These are phyloP conservation scores for Diploscapter pachys DNA, from an alignment of 1,140 invertebrate genomes.

Conservation along the genomic window DNA sequence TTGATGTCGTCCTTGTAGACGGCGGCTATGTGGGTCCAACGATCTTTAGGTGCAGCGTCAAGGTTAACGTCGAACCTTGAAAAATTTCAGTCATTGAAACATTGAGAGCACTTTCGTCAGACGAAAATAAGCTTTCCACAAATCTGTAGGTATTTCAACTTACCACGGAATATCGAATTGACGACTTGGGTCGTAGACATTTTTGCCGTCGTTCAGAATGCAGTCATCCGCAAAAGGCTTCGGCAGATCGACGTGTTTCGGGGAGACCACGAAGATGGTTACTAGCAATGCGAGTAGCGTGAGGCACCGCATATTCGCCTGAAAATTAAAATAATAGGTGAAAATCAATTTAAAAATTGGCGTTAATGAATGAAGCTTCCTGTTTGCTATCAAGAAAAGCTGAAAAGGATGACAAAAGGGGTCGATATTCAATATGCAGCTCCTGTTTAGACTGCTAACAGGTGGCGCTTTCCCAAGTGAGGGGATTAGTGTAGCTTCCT, in stretches of 20 bases:
- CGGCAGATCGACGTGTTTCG: conserved; percentile 42
- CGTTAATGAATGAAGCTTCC: no score
- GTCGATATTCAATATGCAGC: no score
- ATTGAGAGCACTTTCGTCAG: neutral
- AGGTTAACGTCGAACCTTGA: conserved; percentile 46
- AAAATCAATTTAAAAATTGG: no score
- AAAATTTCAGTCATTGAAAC: conserved; percentile 6
- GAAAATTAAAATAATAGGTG: no score
- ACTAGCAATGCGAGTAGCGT: no score
- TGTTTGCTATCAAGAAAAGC: no score
- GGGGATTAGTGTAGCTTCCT: no score
- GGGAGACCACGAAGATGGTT: neutral
- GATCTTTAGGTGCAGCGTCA: conserved; percentile 33
- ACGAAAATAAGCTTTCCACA: conserved; percentile 17
- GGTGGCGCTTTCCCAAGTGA: no score
- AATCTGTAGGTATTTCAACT: conserved; percentile 32
- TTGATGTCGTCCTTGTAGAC: conserved; percentile 44
- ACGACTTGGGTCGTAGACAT: conserved; percentile 38
- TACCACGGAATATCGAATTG: conserved; percentile 36
- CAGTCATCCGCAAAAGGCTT: conserved; percentile 45
- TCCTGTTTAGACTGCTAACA: no score
- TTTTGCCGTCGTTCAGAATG: conserved; percentile 40
- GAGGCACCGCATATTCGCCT: no score
- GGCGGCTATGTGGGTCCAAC: conserved; percentile 43
- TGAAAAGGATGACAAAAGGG: no score